Base-by-base conservation (phyloP, 2,797 vertebrate species). In the Carapus acus region DNA sequence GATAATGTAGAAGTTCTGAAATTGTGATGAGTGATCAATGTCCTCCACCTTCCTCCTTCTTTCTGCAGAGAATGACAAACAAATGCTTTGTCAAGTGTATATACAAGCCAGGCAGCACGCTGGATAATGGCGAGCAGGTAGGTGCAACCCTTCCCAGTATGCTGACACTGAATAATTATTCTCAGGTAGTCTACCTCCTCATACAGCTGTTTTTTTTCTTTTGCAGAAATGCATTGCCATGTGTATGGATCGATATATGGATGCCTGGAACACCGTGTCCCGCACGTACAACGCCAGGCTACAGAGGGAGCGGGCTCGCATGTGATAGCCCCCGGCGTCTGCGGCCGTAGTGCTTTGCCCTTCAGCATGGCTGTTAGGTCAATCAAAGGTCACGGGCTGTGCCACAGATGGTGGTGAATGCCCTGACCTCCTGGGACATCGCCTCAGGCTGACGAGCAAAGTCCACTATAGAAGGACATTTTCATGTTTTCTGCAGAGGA, bases 201-300 rank as follows among this genome's bases (percentile, higher is more conserved):
- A n/a, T n/a, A n/a, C n/a, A n/a, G n/a, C n/a, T n/a, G n/a, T n/a
- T n/a, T n/a, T n/a, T n/a, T n/a, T n/a, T n/a, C n/a, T n/a, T n/a
- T n/a, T n/a, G n/a, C 72, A 99, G 96, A 99, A 99, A 74, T 99
- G 96, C 73, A 91, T 98, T 44, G 94, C 94, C 58, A 98, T 99
- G 96, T 99, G 96, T 50, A 99, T 98, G 96, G 96, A 98, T 78
- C 91, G 94, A 9, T 99, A 98, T 67, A 96, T 98, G 96, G 96
- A 98, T 8, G 85, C 92, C 46, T 98, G 96, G 96, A 98, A 98
- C 82, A 94, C 91, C 0, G 94, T 97, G 47, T 98, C 94, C 19
- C 87, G 91, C 43, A 89, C 96, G 12, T 98, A 99, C 83, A 97
- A 93, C 75, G 92, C 93, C 8, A 90, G 96, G 73, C 71, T 99